Base-by-base conservation (phyloP, 2,888 invertebrate species). In the Blastobasis lacticolella region DNA sequence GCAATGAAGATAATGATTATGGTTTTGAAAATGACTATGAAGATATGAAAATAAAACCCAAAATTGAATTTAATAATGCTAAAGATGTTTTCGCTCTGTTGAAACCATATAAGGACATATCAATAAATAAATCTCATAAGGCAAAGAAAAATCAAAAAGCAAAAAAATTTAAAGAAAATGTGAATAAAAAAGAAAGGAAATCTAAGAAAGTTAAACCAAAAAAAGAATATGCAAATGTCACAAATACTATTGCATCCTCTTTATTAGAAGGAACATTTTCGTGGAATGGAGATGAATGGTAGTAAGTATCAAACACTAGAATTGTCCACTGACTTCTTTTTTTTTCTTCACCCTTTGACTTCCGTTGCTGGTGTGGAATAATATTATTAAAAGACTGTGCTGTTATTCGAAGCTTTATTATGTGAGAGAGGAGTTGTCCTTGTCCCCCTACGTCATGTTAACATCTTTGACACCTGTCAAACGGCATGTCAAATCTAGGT, bases 271-370 rank as follows among this genome's bases (percentile, higher is more conserved):
- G 81, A 45, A 76, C 78, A 56, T 87, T 78, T 66, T 50, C 64
- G 42, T 88, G 86, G 86, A 78, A 62, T 63, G 86, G 81, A 48
- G 75, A 78, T 61, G 69, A 70, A 67, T 87, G 86, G 87, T 81
- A 86, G 88, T 88, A 83, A 76, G 23, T 23, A 23, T 23, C 23
- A 23, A 23, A 23, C 23, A 23, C 23, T 23, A 3, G 23, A 3
- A 23, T 23, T 23, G 23, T 23, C 23, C 3, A 2, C 23, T 23
- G 23, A 23, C 3, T 23, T 23, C 23, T n/a, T n/a, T n/a, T n/a
- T n/a, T n/a, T n/a, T n/a, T n/a, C n/a, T n/a, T n/a, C n/a, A n/a
- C n/a, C n/a, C 23, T 23, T 23, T 23, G 23, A 23, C 23, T 23
- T 1, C 23, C 23, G 1, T 23, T 23, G 23, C 23, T 3, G 3